phyloP scores from a whole-genome alignment of 1,140 invertebrate genomes.

The Tachypleus tridentatus region DNA sequence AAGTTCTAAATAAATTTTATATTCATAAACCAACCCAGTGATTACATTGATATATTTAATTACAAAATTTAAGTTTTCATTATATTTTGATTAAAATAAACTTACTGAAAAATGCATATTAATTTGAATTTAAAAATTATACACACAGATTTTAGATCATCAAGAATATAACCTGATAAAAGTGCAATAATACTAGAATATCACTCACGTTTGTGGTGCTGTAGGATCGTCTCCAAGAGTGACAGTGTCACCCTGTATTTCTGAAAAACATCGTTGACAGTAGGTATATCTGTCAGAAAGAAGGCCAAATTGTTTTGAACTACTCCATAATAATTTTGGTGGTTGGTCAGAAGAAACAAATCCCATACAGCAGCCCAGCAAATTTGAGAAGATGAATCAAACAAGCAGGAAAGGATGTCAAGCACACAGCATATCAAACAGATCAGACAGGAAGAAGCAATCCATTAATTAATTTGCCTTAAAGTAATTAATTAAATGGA shows the following conservation, averaged over 20 bases:
- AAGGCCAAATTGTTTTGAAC: not conserved
- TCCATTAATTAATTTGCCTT: too few relatives aligned
- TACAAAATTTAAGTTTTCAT: constrained; percentile 3
- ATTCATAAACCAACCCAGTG: too few relatives aligned
- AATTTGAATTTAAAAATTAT: not conserved
- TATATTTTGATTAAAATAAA: not conserved
- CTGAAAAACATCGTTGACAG: constrained; percentile 99
- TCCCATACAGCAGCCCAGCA: not conserved
- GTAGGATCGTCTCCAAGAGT: constrained; percentile 82
- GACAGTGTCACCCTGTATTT: constrained; percentile 95
- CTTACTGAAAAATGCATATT: constrained; percentile 1
- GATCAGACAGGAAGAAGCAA: too few relatives aligned
- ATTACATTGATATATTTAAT: constrained; percentile 13
- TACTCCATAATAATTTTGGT: not conserved
- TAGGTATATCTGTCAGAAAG: constrained; percentile 74
- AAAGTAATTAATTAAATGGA: too few relatives aligned
- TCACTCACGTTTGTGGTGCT: constrained; percentile 82
- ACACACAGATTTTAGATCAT: too few relatives aligned
- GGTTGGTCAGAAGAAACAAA: not conserved
- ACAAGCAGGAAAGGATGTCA: too few relatives aligned
- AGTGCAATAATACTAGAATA: not conserved
- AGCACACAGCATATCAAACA: too few relatives aligned
- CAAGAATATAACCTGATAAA: too few relatives aligned
- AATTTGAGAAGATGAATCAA: too few relatives aligned
- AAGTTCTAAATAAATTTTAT: too few relatives aligned